These are phyloP conservation scores for Vulpes vulpes DNA, from an alignment of 2,113 vertebrate species.

Conservation along the genomic window DNA sequence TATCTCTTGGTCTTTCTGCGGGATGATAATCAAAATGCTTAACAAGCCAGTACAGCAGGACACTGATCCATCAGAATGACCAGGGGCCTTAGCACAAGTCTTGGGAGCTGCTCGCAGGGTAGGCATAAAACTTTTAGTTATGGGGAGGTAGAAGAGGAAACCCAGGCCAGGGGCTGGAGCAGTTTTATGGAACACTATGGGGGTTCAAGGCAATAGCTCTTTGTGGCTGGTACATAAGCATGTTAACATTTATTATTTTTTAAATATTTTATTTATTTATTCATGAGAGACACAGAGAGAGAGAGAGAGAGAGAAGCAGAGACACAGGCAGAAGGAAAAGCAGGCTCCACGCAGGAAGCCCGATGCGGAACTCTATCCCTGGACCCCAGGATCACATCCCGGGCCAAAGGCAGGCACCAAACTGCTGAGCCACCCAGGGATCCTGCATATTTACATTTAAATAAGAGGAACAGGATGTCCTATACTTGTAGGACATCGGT, in stretches of 20 bases:
- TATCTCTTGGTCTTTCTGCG: slow-evolving; percentile 49
- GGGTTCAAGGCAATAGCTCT: neutral
- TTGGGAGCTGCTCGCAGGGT: neutral
- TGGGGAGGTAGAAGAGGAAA: neutral
- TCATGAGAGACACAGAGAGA: too few relatives aligned
- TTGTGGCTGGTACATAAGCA: neutral
- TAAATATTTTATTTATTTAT: too few relatives aligned
- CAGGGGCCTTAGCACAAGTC: neutral
- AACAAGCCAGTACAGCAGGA: neutral
- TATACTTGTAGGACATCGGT: neutral
- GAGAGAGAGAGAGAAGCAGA: too few relatives aligned
- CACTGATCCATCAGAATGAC: neutral
- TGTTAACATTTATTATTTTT: neutral
- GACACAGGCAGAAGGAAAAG: too few relatives aligned
- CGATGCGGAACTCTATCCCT: too few relatives aligned
- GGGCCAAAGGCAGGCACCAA: too few relatives aligned
- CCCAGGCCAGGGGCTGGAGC: neutral
- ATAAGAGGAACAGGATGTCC: neutral
- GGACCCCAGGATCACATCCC: too few relatives aligned
- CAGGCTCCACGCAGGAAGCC: too few relatives aligned
- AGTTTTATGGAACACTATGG: neutral
- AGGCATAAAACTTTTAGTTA: neutral
- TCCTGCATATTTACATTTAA: neutral
- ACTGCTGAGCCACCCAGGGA: too few relatives aligned
- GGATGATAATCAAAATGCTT: slow-evolving; percentile 35